Percentiles rank a stretch among this genome's conserved stretches.
Evolutionary conservation across 2,888 invertebrate species (phyloP).

Genomic region (Eustalomyia histrio): DNA sequence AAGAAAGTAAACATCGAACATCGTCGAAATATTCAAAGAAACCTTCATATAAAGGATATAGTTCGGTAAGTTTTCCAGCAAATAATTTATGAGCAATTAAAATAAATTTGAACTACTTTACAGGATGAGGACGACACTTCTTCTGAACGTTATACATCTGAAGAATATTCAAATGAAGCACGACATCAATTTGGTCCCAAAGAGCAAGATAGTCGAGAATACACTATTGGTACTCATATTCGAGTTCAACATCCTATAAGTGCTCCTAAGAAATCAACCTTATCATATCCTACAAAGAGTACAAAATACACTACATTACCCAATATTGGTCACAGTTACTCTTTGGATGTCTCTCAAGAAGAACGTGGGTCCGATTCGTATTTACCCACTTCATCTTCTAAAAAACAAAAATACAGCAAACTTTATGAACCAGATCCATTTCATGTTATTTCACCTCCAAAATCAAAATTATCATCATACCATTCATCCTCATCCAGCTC

Average conservation of each 20-base stretch:
- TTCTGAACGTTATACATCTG: slow-evolving; percentile 71
- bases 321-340: slow-evolving; percentile 48
- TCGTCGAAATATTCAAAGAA: slow-evolving; percentile 69
- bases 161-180: slow-evolving; percentile 73
- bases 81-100: background rate
- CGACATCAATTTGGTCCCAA: slow-evolving; percentile 60
- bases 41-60: slow-evolving; percentile 69
- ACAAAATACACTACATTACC: slow-evolving; percentile 68
- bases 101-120: background rate
- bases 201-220: slow-evolving; percentile 74
- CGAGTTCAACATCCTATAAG: slow-evolving; percentile 75
- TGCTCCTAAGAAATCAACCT: slow-evolving; percentile 71
- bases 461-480: slow-evolving; percentile 61
- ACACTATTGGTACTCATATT: slow-evolving; percentile 76
- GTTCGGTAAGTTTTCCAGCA: slow-evolving; percentile 72
- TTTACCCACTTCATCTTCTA: slow-evolving; percentile 58
- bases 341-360: slow-evolving; percentile 68
- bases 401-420: slow-evolving; percentile 70
- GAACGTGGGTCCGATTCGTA: slow-evolving; percentile 64
- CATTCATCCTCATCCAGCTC: background rate
- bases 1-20: slow-evolving; percentile 72
- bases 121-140: slow-evolving; percentile 75
- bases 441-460: slow-evolving; percentile 74
- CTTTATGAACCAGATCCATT: slow-evolving; percentile 74
- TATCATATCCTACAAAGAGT: slow-evolving; percentile 68